These are phyloP conservation scores for Chionis minor DNA, from an alignment of 2,113 vertebrate genomes.

Conservation along the genomic window DNA sequence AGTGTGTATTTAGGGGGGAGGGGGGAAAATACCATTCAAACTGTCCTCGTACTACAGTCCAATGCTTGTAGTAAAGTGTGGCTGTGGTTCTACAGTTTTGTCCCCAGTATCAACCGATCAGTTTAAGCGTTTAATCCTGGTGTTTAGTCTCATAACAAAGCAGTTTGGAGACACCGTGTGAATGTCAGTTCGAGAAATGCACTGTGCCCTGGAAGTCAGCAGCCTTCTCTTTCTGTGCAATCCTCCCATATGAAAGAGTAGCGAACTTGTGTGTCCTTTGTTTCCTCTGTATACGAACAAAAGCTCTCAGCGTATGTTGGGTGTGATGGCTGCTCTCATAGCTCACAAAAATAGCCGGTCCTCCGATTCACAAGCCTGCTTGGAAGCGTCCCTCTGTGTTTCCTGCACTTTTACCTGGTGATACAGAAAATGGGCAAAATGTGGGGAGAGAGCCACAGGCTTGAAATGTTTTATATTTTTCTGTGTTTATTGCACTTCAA, in stretches of 20 bases:
- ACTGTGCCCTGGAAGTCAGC: neutral
- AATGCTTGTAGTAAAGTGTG: conserved; percentile 1
- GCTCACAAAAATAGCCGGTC: neutral
- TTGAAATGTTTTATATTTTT: conserved; percentile 57
- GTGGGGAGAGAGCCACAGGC: neutral
- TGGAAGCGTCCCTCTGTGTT: neutral
- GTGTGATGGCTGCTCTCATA: conserved; percentile 10
- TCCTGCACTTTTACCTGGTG: neutral
- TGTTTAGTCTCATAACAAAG: conserved; percentile 11
- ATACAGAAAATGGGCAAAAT: neutral
- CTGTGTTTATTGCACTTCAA: conserved; percentile 38
- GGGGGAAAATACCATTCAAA: neutral
- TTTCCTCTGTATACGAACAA: neutral
- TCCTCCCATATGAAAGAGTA: neutral
- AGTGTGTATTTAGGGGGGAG: neutral
- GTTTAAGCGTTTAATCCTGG: neutral
- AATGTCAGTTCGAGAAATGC: neutral
- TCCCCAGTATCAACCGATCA: neutral
- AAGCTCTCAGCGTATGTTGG: neutral
- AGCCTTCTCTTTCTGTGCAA: conserved; percentile 7
- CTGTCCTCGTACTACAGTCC: neutral
- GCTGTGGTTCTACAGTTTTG: conserved; percentile 45
- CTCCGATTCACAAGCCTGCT: neutral
- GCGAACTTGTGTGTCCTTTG: neutral
- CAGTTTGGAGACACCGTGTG: neutral